Evolutionary conservation across 2,888 invertebrate genomes (phyloP).

Genomic region (Sympetrum striolatum): DNA sequence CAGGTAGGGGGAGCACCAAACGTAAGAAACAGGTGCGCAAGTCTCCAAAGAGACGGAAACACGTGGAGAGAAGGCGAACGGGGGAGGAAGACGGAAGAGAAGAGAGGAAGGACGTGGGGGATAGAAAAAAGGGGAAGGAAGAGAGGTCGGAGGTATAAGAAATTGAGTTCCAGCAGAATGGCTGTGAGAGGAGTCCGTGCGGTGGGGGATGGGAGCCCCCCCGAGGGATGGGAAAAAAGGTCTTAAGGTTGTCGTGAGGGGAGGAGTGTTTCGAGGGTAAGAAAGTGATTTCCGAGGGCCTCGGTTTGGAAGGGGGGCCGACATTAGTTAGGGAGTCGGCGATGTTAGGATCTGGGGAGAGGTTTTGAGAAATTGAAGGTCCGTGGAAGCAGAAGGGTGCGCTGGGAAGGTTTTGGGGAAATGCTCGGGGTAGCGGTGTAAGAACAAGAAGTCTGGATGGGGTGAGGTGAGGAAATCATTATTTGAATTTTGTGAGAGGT

Average conservation of each 20-base stretch:
- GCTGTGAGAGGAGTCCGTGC: background rate
- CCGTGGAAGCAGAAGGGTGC: background rate
- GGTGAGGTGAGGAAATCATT: background rate
- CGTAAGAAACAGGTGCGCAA: no score
- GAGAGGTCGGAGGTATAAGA: background rate
- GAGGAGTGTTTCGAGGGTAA: background rate
- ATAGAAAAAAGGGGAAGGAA: background rate
- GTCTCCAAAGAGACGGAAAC: no score
- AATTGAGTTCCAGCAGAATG: slow-evolving; percentile 2
- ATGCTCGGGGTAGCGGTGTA: background rate
- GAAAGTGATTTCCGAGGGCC: slow-evolving; percentile 34
- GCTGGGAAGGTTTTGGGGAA: background rate
- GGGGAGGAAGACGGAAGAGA: no score
- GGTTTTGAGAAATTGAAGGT: slow-evolving; percentile 28
- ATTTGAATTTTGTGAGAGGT: slow-evolving; percentile 7
- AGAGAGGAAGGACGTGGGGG: background rate
- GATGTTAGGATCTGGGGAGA: background rate
- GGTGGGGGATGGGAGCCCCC: background rate
- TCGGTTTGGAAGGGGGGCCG: background rate
- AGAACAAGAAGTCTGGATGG: background rate
- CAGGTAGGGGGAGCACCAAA: no score
- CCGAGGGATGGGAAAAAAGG: background rate
- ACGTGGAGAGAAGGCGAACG: no score
- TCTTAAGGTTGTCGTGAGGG: background rate
- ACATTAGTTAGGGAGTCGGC: background rate